Percentiles rank a stretch among this genome's conserved stretches.
Evolutionary conservation across 2,797 vertebrate species (phyloP).

Genomic region (Pantherophis alleghaniensis): DNA sequence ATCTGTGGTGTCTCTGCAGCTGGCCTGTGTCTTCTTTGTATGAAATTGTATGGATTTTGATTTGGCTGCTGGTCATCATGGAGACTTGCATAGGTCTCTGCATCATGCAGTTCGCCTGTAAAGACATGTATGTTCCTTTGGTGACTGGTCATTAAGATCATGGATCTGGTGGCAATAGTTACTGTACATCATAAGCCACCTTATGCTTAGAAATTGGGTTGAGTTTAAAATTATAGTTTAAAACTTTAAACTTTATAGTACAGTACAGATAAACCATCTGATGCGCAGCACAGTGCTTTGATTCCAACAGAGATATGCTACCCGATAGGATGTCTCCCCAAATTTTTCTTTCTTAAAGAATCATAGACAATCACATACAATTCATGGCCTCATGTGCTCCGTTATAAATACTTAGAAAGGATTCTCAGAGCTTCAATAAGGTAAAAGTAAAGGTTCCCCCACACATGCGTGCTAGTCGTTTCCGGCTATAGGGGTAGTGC

Average conservation of each 20-base stretch:
- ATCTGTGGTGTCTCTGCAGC: conserved; percentile 49
- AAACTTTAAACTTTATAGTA: not conserved
- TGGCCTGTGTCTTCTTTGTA: conserved; percentile 47
- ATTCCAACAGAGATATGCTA: not conserved
- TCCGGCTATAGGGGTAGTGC: too few relatives aligned
- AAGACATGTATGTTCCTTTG: conserved; percentile 47
- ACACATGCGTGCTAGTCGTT: too few relatives aligned
- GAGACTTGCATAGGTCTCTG: conserved; percentile 61
- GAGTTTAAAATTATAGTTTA: not conserved
- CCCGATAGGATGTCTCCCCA: not conserved
- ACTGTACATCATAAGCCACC: not conserved
- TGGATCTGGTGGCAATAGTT: not conserved
- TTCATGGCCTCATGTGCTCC: not conserved
- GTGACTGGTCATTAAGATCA: conserved; percentile 31
- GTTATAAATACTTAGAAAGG: not conserved
- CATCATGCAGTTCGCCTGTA: conserved; percentile 63
- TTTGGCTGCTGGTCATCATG: conserved; percentile 60
- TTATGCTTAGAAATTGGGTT: not conserved
- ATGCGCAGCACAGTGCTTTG: not conserved
- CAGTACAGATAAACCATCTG: not conserved
- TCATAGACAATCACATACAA: not conserved
- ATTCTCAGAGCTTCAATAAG: not conserved
- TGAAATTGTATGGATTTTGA: conserved; percentile 48
- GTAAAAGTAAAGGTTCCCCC: too few relatives aligned
- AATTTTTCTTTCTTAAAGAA: not conserved